A percentile compares a stretch with the other conserved stretches of the same genome.
phyloP scores from a whole-genome alignment of 2,113 vertebrate species.

The Alosa alosa region DNA sequence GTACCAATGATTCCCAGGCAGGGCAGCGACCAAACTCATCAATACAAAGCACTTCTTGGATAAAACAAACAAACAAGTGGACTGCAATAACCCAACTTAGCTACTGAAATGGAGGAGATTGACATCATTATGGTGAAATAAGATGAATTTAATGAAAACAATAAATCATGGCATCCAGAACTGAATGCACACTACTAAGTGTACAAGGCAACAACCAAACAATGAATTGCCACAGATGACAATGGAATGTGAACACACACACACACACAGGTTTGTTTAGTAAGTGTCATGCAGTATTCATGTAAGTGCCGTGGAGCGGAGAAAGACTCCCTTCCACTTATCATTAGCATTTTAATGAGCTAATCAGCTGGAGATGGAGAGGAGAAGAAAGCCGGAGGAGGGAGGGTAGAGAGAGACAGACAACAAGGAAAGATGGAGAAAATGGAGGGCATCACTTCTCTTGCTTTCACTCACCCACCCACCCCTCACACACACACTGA shows the following conservation, averaged over 20 bases:
- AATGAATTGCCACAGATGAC: background rate
- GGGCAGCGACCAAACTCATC: too few relatives aligned
- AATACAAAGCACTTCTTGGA: too few relatives aligned
- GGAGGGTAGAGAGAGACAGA: slow-evolving; percentile 44
- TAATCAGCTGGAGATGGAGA: slow-evolving; percentile 32
- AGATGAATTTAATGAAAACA: too few relatives aligned
- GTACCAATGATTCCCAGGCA: too few relatives aligned
- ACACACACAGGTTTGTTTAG: background rate
- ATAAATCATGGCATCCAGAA: too few relatives aligned
- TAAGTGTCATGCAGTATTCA: background rate
- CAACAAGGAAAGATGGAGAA: slow-evolving; percentile 50
- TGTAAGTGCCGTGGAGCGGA: background rate
- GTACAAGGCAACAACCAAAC: background rate
- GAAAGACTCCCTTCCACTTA: background rate
- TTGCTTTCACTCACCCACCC: background rate
- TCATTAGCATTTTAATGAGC: slow-evolving; percentile 41
- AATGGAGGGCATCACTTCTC: slow-evolving; percentile 9
- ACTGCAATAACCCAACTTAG: too few relatives aligned
- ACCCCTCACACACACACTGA: slow-evolving; percentile 22
- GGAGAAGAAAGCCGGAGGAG: background rate
- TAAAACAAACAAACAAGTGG: too few relatives aligned
- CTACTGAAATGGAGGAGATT: too few relatives aligned
- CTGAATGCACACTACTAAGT: background rate
- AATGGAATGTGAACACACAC: background rate
- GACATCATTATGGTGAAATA: too few relatives aligned